A percentile compares a stretch with the other conserved stretches of the same genome.
phyloP scores from a whole-genome alignment of 2,113 vertebrate species.

The Mugil cephalus region DNA sequence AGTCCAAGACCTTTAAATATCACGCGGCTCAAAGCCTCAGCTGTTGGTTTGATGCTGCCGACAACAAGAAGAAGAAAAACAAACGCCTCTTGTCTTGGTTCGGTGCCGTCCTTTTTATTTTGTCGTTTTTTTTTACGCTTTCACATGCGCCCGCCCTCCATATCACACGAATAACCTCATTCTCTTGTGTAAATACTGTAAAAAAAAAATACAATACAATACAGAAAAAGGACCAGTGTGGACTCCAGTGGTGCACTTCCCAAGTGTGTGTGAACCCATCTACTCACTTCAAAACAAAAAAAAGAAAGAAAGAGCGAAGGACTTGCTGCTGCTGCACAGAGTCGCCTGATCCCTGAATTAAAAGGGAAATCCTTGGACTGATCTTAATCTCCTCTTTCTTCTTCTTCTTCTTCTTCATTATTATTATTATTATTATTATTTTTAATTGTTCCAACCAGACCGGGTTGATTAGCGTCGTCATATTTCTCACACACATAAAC shows the following conservation, averaged over 20 bases:
- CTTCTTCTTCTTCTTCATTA: background rate
- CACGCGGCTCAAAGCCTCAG: background rate
- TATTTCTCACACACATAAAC: conserved; percentile 42
- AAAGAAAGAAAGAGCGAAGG: conserved; percentile 9
- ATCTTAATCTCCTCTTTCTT: conserved; percentile 4
- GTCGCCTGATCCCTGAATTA: conserved; percentile 1
- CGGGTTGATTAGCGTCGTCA: conserved; percentile 1
- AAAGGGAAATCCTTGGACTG: conserved; percentile 11
- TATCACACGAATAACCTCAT: conserved; percentile 26
- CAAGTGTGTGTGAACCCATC: conserved; percentile 15
- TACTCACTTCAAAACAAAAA: conserved; percentile 7
- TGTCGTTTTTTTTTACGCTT: conserved; percentile 25
- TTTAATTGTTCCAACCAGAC: conserved; percentile 9
- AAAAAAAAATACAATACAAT: too few relatives aligned
- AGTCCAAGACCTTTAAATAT: background rate
- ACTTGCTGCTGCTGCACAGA: conserved; percentile 30
- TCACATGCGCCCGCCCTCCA: conserved; percentile 12
- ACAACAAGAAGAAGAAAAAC: background rate
- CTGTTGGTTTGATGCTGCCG: conserved; percentile 1
- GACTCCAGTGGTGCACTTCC: conserved; percentile 17
- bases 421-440: background rate
- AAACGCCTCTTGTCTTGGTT: background rate
- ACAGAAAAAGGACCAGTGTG: conserved; percentile 8
- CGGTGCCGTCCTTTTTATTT: conserved; percentile 43
- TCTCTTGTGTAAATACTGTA: conserved; percentile 50